Evolutionary conservation across 2,888 invertebrate genomes (phyloP).

Genomic region (Tenthredo notha): DNA sequence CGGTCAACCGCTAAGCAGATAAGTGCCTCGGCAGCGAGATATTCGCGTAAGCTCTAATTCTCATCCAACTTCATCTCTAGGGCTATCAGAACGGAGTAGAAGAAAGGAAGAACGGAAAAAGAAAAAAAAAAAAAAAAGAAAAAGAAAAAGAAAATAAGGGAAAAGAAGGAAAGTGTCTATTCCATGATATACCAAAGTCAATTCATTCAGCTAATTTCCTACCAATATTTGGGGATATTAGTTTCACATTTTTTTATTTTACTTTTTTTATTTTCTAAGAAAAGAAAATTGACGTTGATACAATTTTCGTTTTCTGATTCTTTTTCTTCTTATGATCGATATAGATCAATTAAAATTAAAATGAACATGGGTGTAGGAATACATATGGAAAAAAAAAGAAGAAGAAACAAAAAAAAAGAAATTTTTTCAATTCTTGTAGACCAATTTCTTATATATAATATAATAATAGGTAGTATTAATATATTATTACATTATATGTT

Average conservation of each 20-base stretch:
- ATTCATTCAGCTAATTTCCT: neutral
- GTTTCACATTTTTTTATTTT: neutral
- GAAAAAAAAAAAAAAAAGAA: neutral
- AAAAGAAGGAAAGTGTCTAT: neutral
- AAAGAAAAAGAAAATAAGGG: neutral
- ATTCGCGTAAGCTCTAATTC: conserved; percentile 37
- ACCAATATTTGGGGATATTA: neutral
- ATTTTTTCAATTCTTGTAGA: neutral
- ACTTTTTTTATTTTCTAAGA: neutral
- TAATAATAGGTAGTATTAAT: neutral
- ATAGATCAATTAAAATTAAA: neutral
- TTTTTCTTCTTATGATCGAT: no score
- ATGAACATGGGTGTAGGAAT: neutral
- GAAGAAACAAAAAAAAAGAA: neutral
- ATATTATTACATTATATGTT: neutral
- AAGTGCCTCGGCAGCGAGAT: conserved; percentile 13
- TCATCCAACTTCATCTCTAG: conserved; percentile 24
- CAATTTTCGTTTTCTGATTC: neutral
- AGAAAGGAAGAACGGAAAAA: neutral
- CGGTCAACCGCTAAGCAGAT: conserved; percentile 50
- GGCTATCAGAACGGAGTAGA: neutral
- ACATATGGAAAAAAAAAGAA: neutral
- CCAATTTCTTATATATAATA: neutral
- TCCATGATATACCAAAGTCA: neutral
- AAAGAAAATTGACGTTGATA: neutral